Evolutionary conservation across 2,113 vertebrate species (phyloP), one percentile per base, ranked within the genome.

Genomic region (Pithys albifrons): DNA sequence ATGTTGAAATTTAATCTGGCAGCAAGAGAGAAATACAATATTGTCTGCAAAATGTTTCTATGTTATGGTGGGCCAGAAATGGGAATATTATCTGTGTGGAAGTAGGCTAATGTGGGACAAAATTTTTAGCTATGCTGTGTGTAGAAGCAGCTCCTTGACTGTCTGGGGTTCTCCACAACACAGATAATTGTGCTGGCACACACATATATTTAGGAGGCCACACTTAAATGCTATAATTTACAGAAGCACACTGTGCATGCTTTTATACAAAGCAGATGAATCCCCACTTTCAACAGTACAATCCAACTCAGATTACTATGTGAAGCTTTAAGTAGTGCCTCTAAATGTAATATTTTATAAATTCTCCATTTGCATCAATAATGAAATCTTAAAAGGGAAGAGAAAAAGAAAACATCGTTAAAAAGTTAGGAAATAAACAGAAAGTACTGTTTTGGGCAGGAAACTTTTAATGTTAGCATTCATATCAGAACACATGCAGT

Each of bases 391-490:
- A 78, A 46, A 93, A 67, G 28, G 73, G 31, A 76, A 62, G 48
- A 27, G 58, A 37, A 87, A 57, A 83, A 33, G 22, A 17, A 91
- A 83, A 25, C 2, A 0, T 72, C 9, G 41, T 67, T 54, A 27
- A n/a, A 76, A 79, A 82, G 9, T 84, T 49, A 54, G 31, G 35
- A 46, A 61, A 84, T 65, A 79, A 11, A 31, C 8, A 70, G 70
- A 74, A 95, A 83, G 9, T 54, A 69, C n/a, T 73, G 51, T 52
- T 96, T 95, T 84, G 28, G 33, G 49, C 35, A 89, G 33, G 54
- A 79, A 95, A 91, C 80, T 87, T 95, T 82, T 35, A 78, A 88
- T 91, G 76, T 95, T 87, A 83, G 48, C 59, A 79, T 94, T 94
- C 28, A 10, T 72, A 76, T 78, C 37, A 73, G 74, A 88, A 33